phyloP scores from a whole-genome alignment of 2,113 vertebrate species.

The Pitta sordida region DNA sequence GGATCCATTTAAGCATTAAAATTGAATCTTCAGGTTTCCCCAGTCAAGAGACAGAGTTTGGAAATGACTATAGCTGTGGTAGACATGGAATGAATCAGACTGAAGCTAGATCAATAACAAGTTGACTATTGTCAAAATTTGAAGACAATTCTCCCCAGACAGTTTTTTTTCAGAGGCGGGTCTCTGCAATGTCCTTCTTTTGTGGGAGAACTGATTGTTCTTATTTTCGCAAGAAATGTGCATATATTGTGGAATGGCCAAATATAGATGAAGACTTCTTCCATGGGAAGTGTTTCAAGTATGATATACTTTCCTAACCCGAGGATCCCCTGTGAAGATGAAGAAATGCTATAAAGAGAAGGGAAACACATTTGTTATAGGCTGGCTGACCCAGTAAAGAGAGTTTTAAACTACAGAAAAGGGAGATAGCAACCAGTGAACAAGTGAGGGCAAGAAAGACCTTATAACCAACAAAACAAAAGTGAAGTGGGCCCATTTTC shows the following conservation, averaged over 20 bases:
- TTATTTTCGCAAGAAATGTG: background rate
- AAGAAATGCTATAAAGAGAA: background rate
- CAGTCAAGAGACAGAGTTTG: slow-evolving; percentile 50
- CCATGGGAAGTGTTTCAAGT: background rate
- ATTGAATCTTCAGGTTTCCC: slow-evolving; percentile 68
- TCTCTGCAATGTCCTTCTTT: background rate
- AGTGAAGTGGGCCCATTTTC: background rate
- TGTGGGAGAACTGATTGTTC: background rate
- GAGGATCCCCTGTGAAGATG: background rate
- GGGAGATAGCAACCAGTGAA: background rate
- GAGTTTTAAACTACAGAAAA: background rate
- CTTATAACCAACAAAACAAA: background rate
- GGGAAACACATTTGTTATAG: background rate
- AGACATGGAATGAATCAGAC: slow-evolving; percentile 73
- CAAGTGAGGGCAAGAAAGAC: background rate
- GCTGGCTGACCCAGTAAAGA: background rate
- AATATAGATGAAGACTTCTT: background rate
- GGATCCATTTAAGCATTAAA: background rate
- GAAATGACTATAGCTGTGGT: slow-evolving; percentile 23
- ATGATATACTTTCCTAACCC: background rate
- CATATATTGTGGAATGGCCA: background rate
- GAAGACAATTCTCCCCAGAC: slow-evolving; percentile 74
- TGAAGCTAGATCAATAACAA: slow-evolving; percentile 84
- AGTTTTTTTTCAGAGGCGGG: accelerated
- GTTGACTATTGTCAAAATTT: slow-evolving; percentile 79